Base-by-base conservation (phyloP, 2,888 invertebrate genomes). In the Cephus pygmeus region DNA sequence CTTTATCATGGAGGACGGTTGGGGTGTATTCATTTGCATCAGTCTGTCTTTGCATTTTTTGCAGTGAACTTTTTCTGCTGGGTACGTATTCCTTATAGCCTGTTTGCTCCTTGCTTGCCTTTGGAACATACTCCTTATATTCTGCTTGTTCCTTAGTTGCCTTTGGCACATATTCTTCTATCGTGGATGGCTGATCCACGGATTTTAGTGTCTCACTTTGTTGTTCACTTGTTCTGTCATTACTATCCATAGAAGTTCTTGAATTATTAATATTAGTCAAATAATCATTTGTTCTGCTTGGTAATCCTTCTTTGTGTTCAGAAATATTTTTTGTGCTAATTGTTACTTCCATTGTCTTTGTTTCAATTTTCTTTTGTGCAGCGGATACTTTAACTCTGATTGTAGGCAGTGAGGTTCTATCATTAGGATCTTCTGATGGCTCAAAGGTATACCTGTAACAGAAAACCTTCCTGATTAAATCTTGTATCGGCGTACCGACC, bases 361-460 rank as follows among this genome's bases (percentile, higher is more conserved):
- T 12, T n/a, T 73, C 77, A 23, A 73, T 69, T 75, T 79, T 85
- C 75, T 79, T 85, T 36, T 81, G 83, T 0, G 84, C 81, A 1
- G 88, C 85, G 3, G 87, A 86, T 1, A 89, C 87, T 23, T 82
- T 82, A 30, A 88, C 88, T 73, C 84, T 84, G 31, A 89, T 88
- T 1, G 88, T 89, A 6, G 88, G 87, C 33, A 89, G 79, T 3
- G 83, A 83, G 9, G 84, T 75, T 71, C 75, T 35, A 30, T 84
- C 85, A 31, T 81, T 82, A 6, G 82, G 36, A 35, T 75, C 81
- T 78, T 85, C 88, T 2, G 84, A 77, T 3, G 82, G 77, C 69
- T 88, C 88, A 35, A 88, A 85, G 33, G 85, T 87, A 36, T 88
- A 88, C 34, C 88, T 88, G 76, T 12, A 12, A 71, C 2, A 34